Evolutionary conservation across 2,797 vertebrate species (phyloP).

Genomic region (Arctocebus calabarensis): DNA sequence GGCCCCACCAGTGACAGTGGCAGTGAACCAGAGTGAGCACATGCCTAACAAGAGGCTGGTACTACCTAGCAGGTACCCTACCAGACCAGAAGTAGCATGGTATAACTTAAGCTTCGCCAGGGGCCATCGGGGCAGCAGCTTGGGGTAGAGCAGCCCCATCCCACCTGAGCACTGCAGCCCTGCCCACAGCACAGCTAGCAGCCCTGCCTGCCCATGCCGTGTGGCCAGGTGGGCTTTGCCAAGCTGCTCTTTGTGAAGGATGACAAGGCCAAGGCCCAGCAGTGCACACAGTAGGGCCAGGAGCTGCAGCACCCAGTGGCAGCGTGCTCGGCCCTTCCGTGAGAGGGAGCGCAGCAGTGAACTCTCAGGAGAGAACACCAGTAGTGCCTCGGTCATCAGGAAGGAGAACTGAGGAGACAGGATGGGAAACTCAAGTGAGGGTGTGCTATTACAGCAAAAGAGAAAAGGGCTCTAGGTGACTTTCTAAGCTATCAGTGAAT

Average conservation of each 20-base stretch:
- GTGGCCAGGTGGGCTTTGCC: constrained; percentile 94
- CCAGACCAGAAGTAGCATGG: constrained; percentile 94
- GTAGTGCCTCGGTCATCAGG: constrained; percentile 96
- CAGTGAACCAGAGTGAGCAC: constrained; percentile 94
- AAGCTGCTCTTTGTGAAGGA: constrained; percentile 94
- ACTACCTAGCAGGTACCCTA: constrained; percentile 94
- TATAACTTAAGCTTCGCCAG: constrained; percentile 96
- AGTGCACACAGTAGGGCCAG: constrained; percentile 91
- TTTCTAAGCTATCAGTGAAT: neutral
- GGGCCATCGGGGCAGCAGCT: constrained; percentile 94
- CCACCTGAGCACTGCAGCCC: constrained; percentile 91
- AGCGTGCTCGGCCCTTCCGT: constrained; percentile 92
- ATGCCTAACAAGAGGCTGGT: constrained; percentile 94
- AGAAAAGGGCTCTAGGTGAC: neutral
- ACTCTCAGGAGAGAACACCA: constrained; percentile 94
- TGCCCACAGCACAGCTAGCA: constrained; percentile 90
- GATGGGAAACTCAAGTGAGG: constrained; percentile 29
- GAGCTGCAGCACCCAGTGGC: constrained; percentile 95
- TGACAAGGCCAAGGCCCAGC: constrained; percentile 91
- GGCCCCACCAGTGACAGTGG: constrained; percentile 85
- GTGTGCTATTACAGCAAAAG: neutral
- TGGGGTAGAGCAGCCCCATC: constrained; percentile 92
- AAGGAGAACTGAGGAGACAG: constrained; percentile 93
- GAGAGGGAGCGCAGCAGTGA: constrained; percentile 90
- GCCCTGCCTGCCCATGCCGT: constrained; percentile 94